Base-by-base conservation (phyloP, 2,113 vertebrate species). In the Corapipo altera region DNA sequence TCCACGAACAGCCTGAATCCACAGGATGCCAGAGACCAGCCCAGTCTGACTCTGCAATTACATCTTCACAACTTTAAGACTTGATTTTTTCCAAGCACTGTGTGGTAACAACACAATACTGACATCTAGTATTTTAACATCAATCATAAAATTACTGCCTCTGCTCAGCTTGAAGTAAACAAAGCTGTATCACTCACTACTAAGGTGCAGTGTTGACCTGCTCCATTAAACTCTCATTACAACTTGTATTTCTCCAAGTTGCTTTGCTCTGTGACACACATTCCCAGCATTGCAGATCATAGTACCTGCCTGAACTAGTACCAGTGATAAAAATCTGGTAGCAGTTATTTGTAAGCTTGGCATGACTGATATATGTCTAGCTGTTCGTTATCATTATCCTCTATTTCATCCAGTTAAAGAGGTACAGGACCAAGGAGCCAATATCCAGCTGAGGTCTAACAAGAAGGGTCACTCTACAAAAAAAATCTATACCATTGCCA, bases 401-500 rank as follows among this genome's bases (percentile, higher is more conserved):
- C 59, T 44, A 8, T 66, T 91, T 88, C 28, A 82, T 43, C 39
- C 72, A 30, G 24, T 61, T 48, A 32, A 74, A 91, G 48, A 71
- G 39, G 39, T 13, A 70, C 35, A 76, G 82, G 64, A 73, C 39
- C 44, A 74, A 81, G 59, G 7, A 90, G 39, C 49, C 76, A 83
- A 20, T 21, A 90, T 10, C n/a, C 71, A 84, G 76, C 67, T 44
- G 32, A 88, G 49, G 35, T 59, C 88, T 94, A 84, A 93, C 43
- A 91, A 71, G 46, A 58, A 70, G 44, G 78, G 78, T 92, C 82
- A 89, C 49, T 41, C 52, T 15, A 58, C 65, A 75, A 52, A 75
- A 83, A 83, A 76, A 64, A 95, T 94, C 91, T 54, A 70, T 94
- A 89, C 26, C 5, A 26, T 91, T 95, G 76, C 85, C 85, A 95